Evolutionary conservation across 2,888 invertebrate species (phyloP), one percentile per base, ranked within the genome.

Genomic region (Ypsolopha scabrella): DNA sequence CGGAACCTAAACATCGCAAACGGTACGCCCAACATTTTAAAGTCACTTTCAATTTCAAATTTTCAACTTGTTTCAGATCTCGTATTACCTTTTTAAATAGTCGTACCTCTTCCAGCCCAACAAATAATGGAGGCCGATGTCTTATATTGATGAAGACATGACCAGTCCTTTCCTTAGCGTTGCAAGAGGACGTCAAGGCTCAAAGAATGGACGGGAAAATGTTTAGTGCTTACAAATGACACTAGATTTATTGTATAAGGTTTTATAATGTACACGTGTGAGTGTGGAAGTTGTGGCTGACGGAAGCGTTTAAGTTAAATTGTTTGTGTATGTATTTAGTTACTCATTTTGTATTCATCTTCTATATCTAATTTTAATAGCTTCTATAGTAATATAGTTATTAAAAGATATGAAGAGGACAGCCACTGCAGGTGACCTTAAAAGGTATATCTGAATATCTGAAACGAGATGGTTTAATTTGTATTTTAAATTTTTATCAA

Each of bases 101-200:
- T 35, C n/a, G 35, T 53, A 38, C 54, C 54, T 52, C 48, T 45
- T 45, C 62, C 78, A 73, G 55, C 78, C 79, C 80, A 72, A 48
- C 68, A 68, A 53, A 61, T 79, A 58, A 73, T 68, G 58, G 69
- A 73, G 52, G 70, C 75, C 56, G 80, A 81, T 65, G 80, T 81
- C 55, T 67, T 80, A 53, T 81, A 80, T 60, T 80, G 67, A 52
- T 11, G 52, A 54, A 49, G 53, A 51, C 52, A 24, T 13, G 11
- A 24, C 43, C 43, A 8, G 14, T 14, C 14, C 43, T 14, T 14
- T n/a, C 13, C 43, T 11, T 14, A 13, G 14, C 24, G 11, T 43
- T 13, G 24, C 14, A 14, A 43, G 43, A 43, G 43, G 43, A 43
- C 43, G 43, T 24, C 24, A 24, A 24, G 24, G 24, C 24, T 43